These are phyloP conservation scores for Drosophila kikkawai DNA, from an alignment of 1,140 invertebrate species.

Conservation along the genomic window DNA sequence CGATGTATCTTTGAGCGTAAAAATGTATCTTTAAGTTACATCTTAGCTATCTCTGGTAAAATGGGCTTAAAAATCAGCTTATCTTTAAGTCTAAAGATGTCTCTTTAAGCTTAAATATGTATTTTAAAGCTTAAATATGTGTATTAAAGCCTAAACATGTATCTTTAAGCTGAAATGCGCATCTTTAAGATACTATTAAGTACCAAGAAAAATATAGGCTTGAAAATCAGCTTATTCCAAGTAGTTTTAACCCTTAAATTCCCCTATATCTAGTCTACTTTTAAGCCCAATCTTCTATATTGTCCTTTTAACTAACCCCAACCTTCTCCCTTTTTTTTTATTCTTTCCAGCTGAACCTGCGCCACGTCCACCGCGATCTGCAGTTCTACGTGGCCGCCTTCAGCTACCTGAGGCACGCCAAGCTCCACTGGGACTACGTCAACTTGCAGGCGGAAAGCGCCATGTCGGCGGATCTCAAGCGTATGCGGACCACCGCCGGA, in stretches of 20 bases:
- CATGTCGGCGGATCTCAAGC: conserved; percentile 43
- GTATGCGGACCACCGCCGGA: conserved; percentile 39
- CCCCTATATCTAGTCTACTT: background rate
- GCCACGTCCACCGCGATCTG: conserved; percentile 62
- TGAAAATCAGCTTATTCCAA: background rate
- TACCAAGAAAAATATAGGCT: background rate
- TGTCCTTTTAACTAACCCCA: background rate
- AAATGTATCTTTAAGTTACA: background rate
- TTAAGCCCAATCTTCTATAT: background rate
- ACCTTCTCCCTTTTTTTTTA: background rate
- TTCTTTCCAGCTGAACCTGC: conserved; percentile 55
- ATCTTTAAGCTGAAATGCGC: too few species aligned
- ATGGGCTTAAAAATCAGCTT: too few species aligned
- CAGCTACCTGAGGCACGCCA: conserved; percentile 60
- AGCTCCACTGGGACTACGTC: conserved; percentile 57
- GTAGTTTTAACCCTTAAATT: background rate
- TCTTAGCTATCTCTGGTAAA: too few species aligned
- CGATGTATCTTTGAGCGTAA: too few species aligned
- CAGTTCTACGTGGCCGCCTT: conserved; percentile 74
- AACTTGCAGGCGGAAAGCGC: conserved; percentile 28
- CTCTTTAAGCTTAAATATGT: too few species aligned
- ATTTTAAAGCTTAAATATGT: too few species aligned
- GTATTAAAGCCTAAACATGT: too few species aligned
- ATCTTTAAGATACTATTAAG: background rate
- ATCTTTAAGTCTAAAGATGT: too few species aligned